phyloP scores from a whole-genome alignment of 2,888 invertebrate species.

The Drosophila pseudotalamancana region DNA sequence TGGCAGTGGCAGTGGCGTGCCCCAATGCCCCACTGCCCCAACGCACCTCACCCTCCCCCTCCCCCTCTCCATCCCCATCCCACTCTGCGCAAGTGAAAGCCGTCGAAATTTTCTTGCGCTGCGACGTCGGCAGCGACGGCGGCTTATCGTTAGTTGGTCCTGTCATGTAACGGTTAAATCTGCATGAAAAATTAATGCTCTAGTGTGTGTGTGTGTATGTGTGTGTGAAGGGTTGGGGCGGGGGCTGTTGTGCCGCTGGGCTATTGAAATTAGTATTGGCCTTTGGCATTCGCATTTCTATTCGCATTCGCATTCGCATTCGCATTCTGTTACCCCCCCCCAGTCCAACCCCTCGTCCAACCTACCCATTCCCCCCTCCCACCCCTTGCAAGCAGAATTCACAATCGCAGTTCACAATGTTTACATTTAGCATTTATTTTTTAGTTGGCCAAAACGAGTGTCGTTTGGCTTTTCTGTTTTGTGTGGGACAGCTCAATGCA shows the following conservation, averaged over 20 bases:
- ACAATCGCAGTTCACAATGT: conserved; percentile 26
- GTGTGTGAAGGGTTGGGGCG: conserved; percentile 9
- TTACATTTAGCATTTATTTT: conserved; percentile 27
- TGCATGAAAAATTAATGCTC: conserved; percentile 75
- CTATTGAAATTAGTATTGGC: conserved; percentile 57
- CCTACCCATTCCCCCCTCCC: no score
- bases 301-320: background rate
- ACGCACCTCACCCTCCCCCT: background rate
- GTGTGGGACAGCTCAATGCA: conserved; percentile 32
- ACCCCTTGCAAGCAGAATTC: background rate
- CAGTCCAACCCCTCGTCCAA: background rate
- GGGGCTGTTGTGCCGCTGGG: background rate
- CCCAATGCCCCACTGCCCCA: background rate
- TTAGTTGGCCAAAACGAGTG: conserved; percentile 26
- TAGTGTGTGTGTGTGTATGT: conserved; percentile 22
- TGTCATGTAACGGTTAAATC: conserved; percentile 78
- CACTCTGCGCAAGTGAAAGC: conserved; percentile 19
- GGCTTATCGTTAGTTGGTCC: conserved; percentile 65
- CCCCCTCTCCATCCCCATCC: no score
- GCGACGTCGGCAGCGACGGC: conserved; percentile 3
- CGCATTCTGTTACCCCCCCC: background rate
- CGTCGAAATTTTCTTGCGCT: conserved; percentile 61
- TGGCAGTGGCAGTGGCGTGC: background rate
- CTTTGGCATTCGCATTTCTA: conserved; percentile 28
- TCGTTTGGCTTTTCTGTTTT: conserved; percentile 15